Evolutionary conservation across 1,140 invertebrate species (phyloP).

Genomic region (Drosophila obscura): DNA sequence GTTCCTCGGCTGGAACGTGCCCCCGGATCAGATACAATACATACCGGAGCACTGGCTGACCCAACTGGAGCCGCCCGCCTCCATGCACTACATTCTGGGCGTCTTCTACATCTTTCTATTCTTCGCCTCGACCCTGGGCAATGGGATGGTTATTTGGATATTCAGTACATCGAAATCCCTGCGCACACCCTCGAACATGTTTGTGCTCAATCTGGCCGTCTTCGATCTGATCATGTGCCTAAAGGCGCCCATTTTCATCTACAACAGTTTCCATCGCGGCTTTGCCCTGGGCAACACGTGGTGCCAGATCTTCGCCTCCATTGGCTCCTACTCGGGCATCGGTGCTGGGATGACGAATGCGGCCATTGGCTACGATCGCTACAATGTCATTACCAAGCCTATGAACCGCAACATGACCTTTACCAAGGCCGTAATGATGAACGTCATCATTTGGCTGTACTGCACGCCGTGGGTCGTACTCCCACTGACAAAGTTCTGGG

Average conservation of each 20-base stretch:
- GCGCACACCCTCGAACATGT: slow-evolving; percentile 94
- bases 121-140: slow-evolving; percentile 90
- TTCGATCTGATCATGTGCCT: slow-evolving; percentile 95
- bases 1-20: slow-evolving; percentile 91
- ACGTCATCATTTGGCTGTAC: slow-evolving; percentile 90
- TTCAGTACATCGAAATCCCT: slow-evolving; percentile 91
- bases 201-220: slow-evolving; percentile 94
- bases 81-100: slow-evolving; percentile 92
- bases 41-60: slow-evolving; percentile 93
- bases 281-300: slow-evolving; percentile 89
- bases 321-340: slow-evolving; percentile 92
- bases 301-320: slow-evolving; percentile 91
- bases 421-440: slow-evolving; percentile 90
- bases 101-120: slow-evolving; percentile 92
- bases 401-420: slow-evolving; percentile 91
- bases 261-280: slow-evolving; percentile 92
- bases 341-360: slow-evolving; percentile 91
- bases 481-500: slow-evolving; percentile 91
- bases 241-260: slow-evolving; percentile 94
- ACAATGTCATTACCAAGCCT: slow-evolving; percentile 92
- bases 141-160: slow-evolving; percentile 95
- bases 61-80: slow-evolving; percentile 91
- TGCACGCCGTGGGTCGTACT: slow-evolving; percentile 91
- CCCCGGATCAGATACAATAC: slow-evolving; percentile 89
- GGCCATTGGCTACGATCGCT: slow-evolving; percentile 83